phyloP scores from a whole-genome alignment of 1,140 invertebrate genomes.

The Drosophila gunungcola region DNA sequence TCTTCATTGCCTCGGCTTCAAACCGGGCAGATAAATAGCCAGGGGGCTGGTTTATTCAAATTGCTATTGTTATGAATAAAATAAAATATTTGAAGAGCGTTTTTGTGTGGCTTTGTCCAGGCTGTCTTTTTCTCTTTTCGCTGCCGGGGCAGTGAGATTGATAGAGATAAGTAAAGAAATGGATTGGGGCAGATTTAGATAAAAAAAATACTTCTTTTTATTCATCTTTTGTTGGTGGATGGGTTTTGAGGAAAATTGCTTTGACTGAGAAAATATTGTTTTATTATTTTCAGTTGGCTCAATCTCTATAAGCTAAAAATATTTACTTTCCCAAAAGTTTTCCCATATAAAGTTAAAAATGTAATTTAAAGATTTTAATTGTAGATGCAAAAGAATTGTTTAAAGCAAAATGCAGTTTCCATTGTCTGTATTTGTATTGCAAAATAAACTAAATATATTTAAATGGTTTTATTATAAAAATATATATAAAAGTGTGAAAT shows the following conservation, averaged over 20 bases:
- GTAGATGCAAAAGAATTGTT: no score
- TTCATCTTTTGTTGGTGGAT: not conserved
- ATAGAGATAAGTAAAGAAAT: conserved; percentile 23
- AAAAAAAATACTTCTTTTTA: not conserved
- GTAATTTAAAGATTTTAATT: no score
- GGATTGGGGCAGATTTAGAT: not conserved
- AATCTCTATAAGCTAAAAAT: not conserved
- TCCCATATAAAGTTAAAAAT: no score
- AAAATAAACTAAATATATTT: no score
- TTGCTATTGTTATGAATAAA: conserved; percentile 55
- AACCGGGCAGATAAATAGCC: conserved; percentile 57
- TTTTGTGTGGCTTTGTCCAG: conserved; percentile 11
- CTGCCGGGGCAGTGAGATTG: conserved; percentile 13
- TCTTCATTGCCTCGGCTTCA: conserved; percentile 22
- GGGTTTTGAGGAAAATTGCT: not conserved
- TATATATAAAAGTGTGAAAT: not conserved
- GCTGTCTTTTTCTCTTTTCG: conserved; percentile 11
- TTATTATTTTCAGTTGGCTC: not conserved
- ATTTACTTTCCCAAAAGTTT: no score
- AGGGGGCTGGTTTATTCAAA: conserved; percentile 48
- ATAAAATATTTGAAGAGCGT: conserved; percentile 52
- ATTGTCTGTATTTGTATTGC: no score
- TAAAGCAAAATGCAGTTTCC: no score
- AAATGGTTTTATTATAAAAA: not conserved
- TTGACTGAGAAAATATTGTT: not conserved